Conservation (phyloP, 1,140 invertebrate species). For the Scaptomyza montana region DNA sequence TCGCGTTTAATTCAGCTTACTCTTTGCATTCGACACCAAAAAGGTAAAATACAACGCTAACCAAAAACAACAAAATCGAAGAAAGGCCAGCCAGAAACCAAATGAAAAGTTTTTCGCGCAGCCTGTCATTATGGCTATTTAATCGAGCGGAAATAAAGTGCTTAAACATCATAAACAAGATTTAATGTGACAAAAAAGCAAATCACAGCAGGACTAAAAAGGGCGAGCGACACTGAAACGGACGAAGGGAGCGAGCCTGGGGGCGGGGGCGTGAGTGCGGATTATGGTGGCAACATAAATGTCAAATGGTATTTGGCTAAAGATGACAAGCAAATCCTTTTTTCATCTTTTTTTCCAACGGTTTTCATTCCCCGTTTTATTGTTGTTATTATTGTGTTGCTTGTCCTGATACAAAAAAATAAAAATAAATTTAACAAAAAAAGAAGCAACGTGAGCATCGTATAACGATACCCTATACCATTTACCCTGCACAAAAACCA, state of each 20-base stretch:
- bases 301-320: conserved; percentile 71
- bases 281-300: conserved; percentile 55
- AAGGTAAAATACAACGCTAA: conserved; percentile 20
- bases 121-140: conserved; percentile 71
- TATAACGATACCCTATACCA: background rate
- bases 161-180: conserved; percentile 78
- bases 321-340: conserved; percentile 62
- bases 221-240: background rate
- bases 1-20: no score
- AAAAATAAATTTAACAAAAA: no score
- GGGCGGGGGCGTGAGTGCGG: background rate
- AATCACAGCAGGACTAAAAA: conserved; percentile 58
- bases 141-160: conserved; percentile 79
- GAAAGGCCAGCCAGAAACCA: conserved; percentile 1
- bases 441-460: background rate
- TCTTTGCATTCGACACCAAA: background rate
- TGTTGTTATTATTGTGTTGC: background rate
- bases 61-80: conserved; percentile 3
- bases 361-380: background rate
- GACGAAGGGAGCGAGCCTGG: background rate
- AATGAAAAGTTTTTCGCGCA: conserved; percentile 34
- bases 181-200: conserved; percentile 81
- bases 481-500: no score
- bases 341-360: no score
- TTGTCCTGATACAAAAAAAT: background rate